phyloP scores from a whole-genome alignment of 2,888 invertebrate genomes.

The Trachelus troglodyta region DNA sequence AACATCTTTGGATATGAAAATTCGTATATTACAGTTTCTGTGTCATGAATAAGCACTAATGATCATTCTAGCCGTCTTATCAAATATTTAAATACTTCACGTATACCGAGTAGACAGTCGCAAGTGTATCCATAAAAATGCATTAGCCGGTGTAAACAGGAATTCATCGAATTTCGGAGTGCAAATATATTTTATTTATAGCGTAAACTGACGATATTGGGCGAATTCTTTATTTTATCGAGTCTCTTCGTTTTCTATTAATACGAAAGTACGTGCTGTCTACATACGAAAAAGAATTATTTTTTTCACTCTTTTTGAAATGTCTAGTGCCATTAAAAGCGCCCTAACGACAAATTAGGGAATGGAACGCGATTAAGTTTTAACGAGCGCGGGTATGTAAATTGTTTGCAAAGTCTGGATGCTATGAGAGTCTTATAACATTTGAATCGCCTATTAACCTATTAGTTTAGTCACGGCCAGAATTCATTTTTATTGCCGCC shows the following conservation, averaged over 20 bases:
- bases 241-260: not conserved
- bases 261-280: not conserved
- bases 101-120: not conserved
- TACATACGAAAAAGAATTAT: not conserved
- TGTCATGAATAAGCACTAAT: not conserved
- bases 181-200: not conserved
- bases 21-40: not conserved
- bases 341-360: conserved; percentile 17
- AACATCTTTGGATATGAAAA: not conserved
- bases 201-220: not conserved
- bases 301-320: not conserved
- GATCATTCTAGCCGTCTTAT: not conserved
- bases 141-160: not conserved
- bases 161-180: not conserved
- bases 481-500: not conserved
- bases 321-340: not conserved
- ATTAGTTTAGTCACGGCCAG: conserved; percentile 23
- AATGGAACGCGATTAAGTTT: conserved; percentile 44
- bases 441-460: conserved; percentile 21
- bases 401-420: conserved; percentile 34
- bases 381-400: conserved; percentile 45
- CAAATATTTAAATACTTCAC: not conserved
- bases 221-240: not conserved
- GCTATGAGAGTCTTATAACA: not conserved
- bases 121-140: not conserved